A percentile compares a stretch with the other conserved stretches of the same genome.
phyloP scores from a whole-genome alignment of 2,888 invertebrate genomes.

The Abrostola tripartita region DNA sequence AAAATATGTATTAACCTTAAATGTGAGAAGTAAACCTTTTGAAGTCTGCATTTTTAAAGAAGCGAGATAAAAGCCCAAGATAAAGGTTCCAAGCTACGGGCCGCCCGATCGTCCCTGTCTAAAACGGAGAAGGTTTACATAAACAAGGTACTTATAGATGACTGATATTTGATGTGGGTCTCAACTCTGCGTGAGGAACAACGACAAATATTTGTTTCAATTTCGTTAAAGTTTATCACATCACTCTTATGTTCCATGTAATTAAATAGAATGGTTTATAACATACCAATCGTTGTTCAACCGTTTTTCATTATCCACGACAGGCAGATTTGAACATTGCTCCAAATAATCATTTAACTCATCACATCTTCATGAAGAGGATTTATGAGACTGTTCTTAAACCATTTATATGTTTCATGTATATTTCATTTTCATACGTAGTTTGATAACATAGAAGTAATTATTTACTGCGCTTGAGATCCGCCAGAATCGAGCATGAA shows the following conservation, averaged over 20 bases:
- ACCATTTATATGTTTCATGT: too few relatives aligned
- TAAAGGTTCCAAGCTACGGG: slow-evolving; percentile 8
- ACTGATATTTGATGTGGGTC: background rate
- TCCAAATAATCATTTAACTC: slow-evolving; percentile 3
- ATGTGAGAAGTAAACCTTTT: background rate
- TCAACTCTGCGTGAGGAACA: background rate
- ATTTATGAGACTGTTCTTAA: background rate
- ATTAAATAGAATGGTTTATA: background rate
- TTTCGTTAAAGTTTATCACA: slow-evolving; percentile 3
- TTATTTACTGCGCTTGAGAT: too few relatives aligned
- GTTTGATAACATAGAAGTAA: too few relatives aligned
- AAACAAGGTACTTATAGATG: slow-evolving; percentile 1
- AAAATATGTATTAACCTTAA: too few relatives aligned
- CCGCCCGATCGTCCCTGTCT: background rate
- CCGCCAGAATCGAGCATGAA: too few relatives aligned
- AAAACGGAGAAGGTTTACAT: slow-evolving; percentile 8
- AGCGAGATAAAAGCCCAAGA: slow-evolving; percentile 6
- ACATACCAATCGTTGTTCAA: background rate
- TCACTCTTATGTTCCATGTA: background rate
- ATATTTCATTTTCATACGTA: background rate
- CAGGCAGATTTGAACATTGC: background rate
- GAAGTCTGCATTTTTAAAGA: slow-evolving; percentile 13
- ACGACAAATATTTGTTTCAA: background rate
- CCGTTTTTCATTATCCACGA: background rate
- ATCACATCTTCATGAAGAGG: background rate